phyloP scores from a whole-genome alignment of 2,888 invertebrate genomes.

The Tetanocera ferruginea region DNA sequence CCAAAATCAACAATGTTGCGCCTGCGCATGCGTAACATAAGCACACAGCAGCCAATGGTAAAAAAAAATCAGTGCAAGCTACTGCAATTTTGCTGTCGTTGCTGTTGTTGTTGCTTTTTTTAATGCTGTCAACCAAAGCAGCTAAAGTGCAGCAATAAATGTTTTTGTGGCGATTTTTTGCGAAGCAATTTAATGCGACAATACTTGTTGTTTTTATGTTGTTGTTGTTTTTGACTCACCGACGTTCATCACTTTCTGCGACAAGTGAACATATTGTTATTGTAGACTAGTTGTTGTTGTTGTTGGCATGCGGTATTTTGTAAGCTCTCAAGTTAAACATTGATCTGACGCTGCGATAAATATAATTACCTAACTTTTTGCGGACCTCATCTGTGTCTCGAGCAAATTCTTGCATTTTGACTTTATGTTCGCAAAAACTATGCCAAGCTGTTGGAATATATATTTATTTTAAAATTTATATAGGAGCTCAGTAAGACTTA shows the following conservation, averaged over 20 bases:
- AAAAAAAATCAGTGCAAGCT: constrained; percentile 27
- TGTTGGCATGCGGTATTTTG: constrained; percentile 38
- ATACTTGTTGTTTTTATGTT: constrained; percentile 13
- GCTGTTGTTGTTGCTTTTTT: neutral
- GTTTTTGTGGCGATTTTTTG: neutral
- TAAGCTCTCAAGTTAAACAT: constrained; percentile 33
- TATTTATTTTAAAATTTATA: too few species aligned
- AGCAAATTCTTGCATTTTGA: neutral
- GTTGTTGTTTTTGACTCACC: neutral
- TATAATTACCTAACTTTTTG: constrained; percentile 50
- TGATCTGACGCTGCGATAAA: constrained; percentile 51
- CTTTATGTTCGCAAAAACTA: too few species aligned
- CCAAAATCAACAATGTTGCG: constrained; percentile 2
- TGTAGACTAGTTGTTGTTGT: constrained; percentile 26
- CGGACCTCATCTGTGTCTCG: neutral
- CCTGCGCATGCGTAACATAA: constrained; percentile 33
- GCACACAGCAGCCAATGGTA: constrained; percentile 5
- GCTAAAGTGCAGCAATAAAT: neutral
- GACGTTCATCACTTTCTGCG: constrained; percentile 35
- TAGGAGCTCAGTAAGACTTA: too few species aligned
- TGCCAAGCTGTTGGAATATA: too few species aligned
- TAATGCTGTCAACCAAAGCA: constrained; percentile 2
- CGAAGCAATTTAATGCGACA: constrained; percentile 19
- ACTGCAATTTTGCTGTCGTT: neutral
- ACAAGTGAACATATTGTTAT: constrained; percentile 32